Base-by-base conservation (phyloP, 2,113 vertebrate genomes). In the Sinocyclocheilus grahami region DNA sequence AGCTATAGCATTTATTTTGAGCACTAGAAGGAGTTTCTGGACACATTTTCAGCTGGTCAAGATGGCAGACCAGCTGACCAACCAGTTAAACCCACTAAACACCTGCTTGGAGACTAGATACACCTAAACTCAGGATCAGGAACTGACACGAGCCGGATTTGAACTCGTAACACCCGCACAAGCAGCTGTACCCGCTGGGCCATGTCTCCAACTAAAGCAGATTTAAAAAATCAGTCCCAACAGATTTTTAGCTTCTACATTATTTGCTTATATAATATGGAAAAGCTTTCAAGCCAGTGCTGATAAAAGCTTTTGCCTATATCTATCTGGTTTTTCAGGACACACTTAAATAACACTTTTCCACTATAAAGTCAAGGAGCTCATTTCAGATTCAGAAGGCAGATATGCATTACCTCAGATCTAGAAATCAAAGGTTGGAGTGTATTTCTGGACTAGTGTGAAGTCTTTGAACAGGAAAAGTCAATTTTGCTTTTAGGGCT, bases 381-480 rank as follows among this genome's bases (percentile, higher is more conserved):
- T 85, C 8, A 78, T 78, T 74, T 55, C 16, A 39, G 51, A 86
- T 74, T 65, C 67, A 75, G 48, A 58, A n/a, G 46, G 27, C 24
- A 84, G 55, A 80, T 33, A 39, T 8, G 60, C n/a, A 58, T 77
- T 87, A 82, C 82, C 76, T 85, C 16, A 30, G 48, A 39, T 72
- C 33, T 60, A 53, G 53, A 82, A 87, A 82, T 87, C 78, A 74
- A 75, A 83, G 86, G 60, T 53, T 37, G 42, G 20, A 74, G 63
- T 83, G 10, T 76, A 42, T 87, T 79, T 85, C 77, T 81, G 69
- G 22, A 84, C 69, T 77, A 87, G 89, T 80, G 89, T 75, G 42
- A 24, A 69, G 76, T 89, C 90, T 88, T 86, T 86, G 86, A 89
- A 94, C 93, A 94, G 91, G 94, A 83, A 93, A 94, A 95, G 90